These are phyloP conservation scores for Orthosia cruda DNA, from an alignment of 2,888 invertebrate species.

Conservation along the genomic window DNA sequence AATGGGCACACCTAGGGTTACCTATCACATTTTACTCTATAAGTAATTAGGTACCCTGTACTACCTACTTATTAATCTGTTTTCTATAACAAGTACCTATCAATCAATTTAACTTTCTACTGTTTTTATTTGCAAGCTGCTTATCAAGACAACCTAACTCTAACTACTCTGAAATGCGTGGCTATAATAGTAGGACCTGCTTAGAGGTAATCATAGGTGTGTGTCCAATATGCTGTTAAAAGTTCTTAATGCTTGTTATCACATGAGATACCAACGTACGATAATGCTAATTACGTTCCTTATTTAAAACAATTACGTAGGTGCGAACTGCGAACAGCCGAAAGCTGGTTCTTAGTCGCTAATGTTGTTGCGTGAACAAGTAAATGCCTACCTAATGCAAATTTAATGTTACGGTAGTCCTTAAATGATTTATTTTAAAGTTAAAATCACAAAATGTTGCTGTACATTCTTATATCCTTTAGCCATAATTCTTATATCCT, in stretches of 20 bases:
- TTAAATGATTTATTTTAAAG: too few species aligned
- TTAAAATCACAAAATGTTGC: background rate
- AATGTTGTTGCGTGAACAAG: constrained; percentile 35
- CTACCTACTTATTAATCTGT: background rate
- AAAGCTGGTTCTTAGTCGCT: constrained; percentile 18
- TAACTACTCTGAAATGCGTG: constrained; percentile 32
- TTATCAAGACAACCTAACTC: constrained; percentile 24
- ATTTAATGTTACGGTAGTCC: too few species aligned
- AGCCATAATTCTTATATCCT: background rate
- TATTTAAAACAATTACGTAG: constrained; percentile 50
- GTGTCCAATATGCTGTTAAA: constrained; percentile 13
- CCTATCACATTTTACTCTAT: background rate
- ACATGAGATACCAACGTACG: constrained; percentile 9
- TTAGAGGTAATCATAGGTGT: constrained; percentile 26
- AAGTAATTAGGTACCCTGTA: background rate
- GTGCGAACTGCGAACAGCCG: constrained; percentile 15
- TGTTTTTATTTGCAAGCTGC: constrained; percentile 23
- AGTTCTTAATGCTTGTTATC: constrained; percentile 18
- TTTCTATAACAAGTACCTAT: constrained; percentile 1
- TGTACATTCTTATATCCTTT: background rate
- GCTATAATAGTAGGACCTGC: background rate
- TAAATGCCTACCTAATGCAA: background rate
- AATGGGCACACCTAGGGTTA: too few species aligned
- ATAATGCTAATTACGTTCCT: constrained; percentile 34
- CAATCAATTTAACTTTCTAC: constrained; percentile 35